Conservation (phyloP, 2,113 vertebrate genomes). For the Murina feae region DNA sequence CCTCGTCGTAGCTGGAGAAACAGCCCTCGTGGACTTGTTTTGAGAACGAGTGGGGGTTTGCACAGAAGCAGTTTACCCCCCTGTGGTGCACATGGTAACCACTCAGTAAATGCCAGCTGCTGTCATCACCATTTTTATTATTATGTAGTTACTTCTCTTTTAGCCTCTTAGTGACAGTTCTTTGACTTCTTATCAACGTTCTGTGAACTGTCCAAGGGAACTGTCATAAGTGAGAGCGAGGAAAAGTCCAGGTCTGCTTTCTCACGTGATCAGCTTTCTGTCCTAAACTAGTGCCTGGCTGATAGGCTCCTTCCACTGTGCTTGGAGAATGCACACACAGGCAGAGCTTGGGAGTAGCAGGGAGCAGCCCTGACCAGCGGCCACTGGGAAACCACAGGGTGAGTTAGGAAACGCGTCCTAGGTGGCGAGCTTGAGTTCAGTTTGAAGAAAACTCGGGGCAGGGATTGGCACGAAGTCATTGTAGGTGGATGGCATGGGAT, state of each 20-base stretch:
- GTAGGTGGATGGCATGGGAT: background rate
- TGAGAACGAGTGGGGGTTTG: background rate
- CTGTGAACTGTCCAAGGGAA: background rate
- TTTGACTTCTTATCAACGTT: background rate
- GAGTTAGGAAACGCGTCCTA: background rate
- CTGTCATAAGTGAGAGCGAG: background rate
- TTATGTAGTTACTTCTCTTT: background rate
- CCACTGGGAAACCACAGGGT: background rate
- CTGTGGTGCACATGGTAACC: background rate
- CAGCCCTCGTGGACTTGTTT: background rate
- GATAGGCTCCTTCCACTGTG: background rate
- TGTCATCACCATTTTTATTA: background rate
- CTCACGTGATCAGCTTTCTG: background rate
- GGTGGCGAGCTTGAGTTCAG: background rate
- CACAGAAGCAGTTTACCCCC: background rate
- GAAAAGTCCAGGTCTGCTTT: background rate
- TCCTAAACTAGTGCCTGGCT: background rate
- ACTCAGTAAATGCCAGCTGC: background rate
- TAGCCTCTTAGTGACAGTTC: background rate
- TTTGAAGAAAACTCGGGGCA: background rate
- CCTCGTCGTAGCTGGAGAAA: background rate
- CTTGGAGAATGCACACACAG: background rate
- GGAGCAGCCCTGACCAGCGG: background rate
- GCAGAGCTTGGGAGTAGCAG: background rate
- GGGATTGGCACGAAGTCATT: background rate